Conservation (phyloP, 2,797 vertebrate species). For the Alauda arvensis region DNA sequence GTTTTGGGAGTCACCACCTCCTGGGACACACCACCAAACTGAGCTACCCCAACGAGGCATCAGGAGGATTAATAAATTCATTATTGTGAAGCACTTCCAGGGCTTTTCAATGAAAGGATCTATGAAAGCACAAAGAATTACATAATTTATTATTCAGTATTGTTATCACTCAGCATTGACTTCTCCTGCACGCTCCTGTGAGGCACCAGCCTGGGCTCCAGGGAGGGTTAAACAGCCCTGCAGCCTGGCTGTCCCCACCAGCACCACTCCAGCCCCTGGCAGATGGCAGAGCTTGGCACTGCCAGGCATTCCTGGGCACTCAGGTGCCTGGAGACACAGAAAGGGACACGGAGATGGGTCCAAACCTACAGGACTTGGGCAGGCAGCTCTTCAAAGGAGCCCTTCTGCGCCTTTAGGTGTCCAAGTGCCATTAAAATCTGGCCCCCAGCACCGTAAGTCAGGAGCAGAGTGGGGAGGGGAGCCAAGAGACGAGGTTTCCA, state of each 20-base stretch:
- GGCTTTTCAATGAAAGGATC: not conserved
- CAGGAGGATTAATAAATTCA: not conserved
- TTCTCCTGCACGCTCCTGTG: not conserved
- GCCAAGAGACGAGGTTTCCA: not conserved
- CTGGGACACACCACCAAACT: not conserved
- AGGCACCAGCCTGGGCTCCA: not conserved
- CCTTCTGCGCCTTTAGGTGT: not conserved
- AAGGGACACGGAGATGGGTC: not conserved
- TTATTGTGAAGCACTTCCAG: not conserved
- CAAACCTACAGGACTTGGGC: not conserved
- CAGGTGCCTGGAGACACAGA: not conserved
- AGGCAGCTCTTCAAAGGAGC: not conserved
- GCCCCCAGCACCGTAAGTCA: not conserved
- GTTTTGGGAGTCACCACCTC: not conserved
- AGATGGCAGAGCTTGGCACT: not conserved
- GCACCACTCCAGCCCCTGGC: not conserved
- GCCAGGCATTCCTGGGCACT: not conserved
- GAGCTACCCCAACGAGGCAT: not conserved
- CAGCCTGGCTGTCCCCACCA: not conserved
- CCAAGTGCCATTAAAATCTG: slow-evolving; percentile 33
- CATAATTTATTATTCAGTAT: slow-evolving; percentile 30
- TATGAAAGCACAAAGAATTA: slow-evolving; percentile 5
- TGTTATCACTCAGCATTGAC: not conserved
- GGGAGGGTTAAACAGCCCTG: not conserved
- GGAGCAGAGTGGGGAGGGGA: not conserved